Conservation (phyloP, 2,797 vertebrate genomes). For the Myripristis jacobus region DNA sequence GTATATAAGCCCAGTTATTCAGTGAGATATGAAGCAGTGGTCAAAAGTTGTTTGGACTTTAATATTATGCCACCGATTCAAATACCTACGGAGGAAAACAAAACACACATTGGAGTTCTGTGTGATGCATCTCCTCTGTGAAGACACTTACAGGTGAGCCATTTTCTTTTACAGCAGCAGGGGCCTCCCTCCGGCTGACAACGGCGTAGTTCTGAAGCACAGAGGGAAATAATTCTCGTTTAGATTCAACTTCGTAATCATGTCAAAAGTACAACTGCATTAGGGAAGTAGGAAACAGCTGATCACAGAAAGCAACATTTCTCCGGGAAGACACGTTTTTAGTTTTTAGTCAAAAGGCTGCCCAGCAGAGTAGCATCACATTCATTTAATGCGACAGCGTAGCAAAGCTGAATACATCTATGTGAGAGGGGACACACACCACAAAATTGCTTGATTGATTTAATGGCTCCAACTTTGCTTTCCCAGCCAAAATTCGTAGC, state of each 20-base stretch:
- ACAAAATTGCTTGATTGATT: background rate
- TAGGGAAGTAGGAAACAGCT: background rate
- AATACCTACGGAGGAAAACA: background rate
- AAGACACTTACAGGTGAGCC: slow-evolving; percentile 83
- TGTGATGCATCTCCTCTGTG: slow-evolving; percentile 17
- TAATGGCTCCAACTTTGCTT: background rate
- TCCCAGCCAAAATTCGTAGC: background rate
- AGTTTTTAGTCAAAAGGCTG: background rate
- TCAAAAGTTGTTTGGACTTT: background rate
- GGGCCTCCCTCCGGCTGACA: slow-evolving; percentile 63
- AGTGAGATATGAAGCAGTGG: slow-evolving; percentile 9
- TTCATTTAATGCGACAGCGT: background rate
- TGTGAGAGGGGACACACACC: background rate
- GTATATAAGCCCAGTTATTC: background rate
- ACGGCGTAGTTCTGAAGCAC: slow-evolving; percentile 68
- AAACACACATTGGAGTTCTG: slow-evolving; percentile 1
- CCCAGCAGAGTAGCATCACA: background rate
- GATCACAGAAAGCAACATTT: too few relatives aligned
- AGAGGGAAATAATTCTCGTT: slow-evolving; percentile 14
- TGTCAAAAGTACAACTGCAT: background rate
- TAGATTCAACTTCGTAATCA: background rate
- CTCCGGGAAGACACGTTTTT: background rate
- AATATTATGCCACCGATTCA: background rate
- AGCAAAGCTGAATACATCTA: background rate
- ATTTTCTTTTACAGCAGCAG: slow-evolving; percentile 75